These are phyloP conservation scores for Gymnoscelis rufifasciata DNA, from an alignment of 2,888 invertebrate species.

Conservation along the genomic window DNA sequence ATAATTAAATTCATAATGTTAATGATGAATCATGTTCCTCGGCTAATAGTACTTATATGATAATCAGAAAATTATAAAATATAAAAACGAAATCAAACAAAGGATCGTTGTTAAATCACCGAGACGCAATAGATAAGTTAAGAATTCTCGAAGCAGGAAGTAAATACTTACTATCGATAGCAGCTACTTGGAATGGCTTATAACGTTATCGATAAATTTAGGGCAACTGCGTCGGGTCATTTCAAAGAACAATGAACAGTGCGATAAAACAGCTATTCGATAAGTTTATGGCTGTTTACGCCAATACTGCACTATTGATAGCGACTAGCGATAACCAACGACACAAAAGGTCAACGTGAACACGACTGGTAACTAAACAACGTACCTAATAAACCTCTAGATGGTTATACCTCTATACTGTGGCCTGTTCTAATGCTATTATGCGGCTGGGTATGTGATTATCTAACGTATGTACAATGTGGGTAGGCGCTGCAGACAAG, in stretches of 20 bases:
- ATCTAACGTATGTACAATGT: slow-evolving; percentile 34
- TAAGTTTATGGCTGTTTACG: slow-evolving; percentile 43
- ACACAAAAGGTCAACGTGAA: slow-evolving; percentile 47
- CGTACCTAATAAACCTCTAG: slow-evolving; percentile 37
- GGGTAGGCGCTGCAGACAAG: slow-evolving; percentile 27
- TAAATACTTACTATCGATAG: slow-evolving; percentile 11
- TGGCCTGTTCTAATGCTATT: slow-evolving; percentile 28
- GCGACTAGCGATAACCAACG: slow-evolving; percentile 42
- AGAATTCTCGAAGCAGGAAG: slow-evolving; percentile 20
- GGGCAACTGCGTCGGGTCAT: slow-evolving; percentile 40
- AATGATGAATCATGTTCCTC: too few relatives aligned
- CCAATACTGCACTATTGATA: slow-evolving; percentile 46
- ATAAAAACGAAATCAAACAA: slow-evolving; percentile 19
- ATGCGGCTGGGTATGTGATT: slow-evolving; percentile 31
- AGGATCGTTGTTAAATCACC: slow-evolving; percentile 19
- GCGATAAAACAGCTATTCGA: slow-evolving; percentile 47
- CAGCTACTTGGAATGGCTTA: slow-evolving; percentile 21
- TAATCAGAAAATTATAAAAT: slow-evolving; percentile 20
- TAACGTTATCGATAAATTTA: slow-evolving; percentile 33
- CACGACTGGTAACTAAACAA: slow-evolving; percentile 34
- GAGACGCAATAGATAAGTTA: slow-evolving; percentile 11
- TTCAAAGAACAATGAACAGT: slow-evolving; percentile 46
- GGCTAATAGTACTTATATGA: too few relatives aligned
- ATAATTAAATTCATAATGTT: too few relatives aligned
- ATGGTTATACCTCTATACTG: slow-evolving; percentile 31